phyloP scores from a whole-genome alignment of 2,888 invertebrate species.

The Stomorhina lunata region DNA sequence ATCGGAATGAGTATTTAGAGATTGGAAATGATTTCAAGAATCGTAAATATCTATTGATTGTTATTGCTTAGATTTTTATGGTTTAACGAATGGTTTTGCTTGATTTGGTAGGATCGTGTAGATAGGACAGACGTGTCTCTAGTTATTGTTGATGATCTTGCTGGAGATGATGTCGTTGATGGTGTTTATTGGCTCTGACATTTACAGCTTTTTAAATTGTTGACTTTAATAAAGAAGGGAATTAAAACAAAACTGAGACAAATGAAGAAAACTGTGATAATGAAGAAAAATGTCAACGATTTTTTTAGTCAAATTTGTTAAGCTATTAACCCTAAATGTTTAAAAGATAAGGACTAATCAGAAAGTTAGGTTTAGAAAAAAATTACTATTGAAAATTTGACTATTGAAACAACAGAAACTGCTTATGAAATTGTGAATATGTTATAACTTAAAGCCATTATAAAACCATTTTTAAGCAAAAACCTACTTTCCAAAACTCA shows the following conservation, averaged over 20 bases:
- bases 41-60: constrained; percentile 48
- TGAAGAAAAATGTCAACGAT: no score
- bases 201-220: constrained; percentile 64
- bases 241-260: constrained; percentile 55
- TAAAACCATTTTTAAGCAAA: no score
- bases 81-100: constrained; percentile 22
- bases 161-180: constrained; percentile 57
- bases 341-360: no score
- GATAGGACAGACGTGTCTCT: constrained; percentile 10
- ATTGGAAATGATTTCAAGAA: constrained; percentile 50
- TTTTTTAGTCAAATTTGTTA: no score
- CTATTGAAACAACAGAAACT: no score
- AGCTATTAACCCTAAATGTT: not conserved
- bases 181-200: constrained; percentile 66
- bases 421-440: no score
- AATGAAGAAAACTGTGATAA: constrained; percentile 46
- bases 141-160: not conserved
- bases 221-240: constrained; percentile 23
- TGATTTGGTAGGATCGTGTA: constrained; percentile 19
- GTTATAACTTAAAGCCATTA: no score
- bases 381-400: no score
- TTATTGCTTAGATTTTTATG: constrained; percentile 55
- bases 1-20: not conserved
- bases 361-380: no score
- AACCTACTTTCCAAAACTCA: not conserved